phyloP scores from a whole-genome alignment of 2,797 vertebrate species.

The Crenichthys baileyi region DNA sequence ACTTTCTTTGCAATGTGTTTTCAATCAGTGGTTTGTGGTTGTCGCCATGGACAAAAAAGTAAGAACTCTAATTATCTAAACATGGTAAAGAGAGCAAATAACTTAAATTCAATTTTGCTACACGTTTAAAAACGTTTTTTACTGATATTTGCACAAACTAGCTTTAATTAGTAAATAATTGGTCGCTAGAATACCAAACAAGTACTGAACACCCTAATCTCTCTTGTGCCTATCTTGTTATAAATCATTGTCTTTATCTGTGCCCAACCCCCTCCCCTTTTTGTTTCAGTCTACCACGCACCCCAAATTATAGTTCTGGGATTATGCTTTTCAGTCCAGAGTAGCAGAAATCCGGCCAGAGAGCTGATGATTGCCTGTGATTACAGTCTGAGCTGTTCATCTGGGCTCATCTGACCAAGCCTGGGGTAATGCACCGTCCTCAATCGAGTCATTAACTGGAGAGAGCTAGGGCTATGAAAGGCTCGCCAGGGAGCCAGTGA shows the following conservation, averaged over 20 bases:
- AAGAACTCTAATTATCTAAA: no score
- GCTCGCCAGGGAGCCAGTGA: constrained; percentile 62
- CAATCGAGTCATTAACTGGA: constrained; percentile 70
- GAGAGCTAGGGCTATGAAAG: constrained; percentile 52
- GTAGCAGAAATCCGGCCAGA: constrained; percentile 56
- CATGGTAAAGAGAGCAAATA: background rate
- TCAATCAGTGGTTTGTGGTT: background rate
- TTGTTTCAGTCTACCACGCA: constrained; percentile 37
- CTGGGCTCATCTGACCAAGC: constrained; percentile 66
- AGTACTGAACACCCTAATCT: background rate
- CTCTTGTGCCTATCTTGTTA: background rate
- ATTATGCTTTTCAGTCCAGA: constrained; percentile 45
- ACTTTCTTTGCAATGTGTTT: background rate
- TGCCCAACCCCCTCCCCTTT: constrained; percentile 2
- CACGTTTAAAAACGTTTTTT: background rate
- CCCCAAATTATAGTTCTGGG: constrained; percentile 65
- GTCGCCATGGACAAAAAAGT: background rate
- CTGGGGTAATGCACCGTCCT: constrained; percentile 53
- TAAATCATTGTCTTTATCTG: constrained; percentile 20
- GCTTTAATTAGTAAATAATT: background rate
- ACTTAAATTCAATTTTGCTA: background rate
- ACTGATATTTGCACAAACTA: background rate
- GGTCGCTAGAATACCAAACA: background rate
- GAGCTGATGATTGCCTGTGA: constrained; percentile 78
- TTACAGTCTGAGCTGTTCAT: constrained; percentile 71